Evolutionary conservation across 2,113 vertebrate genomes (phyloP), one percentile per base, ranked within the genome.

Genomic region (Ictalurus punctatus): DNA sequence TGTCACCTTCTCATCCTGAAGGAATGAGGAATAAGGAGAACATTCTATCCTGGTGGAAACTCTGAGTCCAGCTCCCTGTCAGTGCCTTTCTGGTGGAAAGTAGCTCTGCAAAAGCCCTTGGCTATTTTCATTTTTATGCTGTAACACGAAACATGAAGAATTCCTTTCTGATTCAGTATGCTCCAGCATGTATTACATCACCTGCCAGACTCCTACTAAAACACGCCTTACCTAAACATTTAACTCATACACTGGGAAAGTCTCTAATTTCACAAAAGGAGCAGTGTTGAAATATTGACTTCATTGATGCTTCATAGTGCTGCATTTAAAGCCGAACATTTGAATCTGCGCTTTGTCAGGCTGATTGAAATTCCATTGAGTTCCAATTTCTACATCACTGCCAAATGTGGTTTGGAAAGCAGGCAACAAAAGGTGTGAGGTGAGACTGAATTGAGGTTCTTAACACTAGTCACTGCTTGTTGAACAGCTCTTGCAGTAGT

Each of bases 41-140:
- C 84, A 21, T 90, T 74, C 30, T 83, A 58, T 86, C 56, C 83
- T 78, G 63, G 65, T 91, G 86, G 88, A 91, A 91, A 91, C 48
- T 90, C 48, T 88, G 87, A 90, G 80, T 63, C 71, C 37, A 54
- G 27, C 48, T 90, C 58, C 81, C 85, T 85, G 85, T 85, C 78
- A 52, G 27, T 83, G 48, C 79, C 63, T 82, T 23, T 69, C 61
- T 83, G 23, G 14, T 67, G 59, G 59, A 88, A 90, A 78, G 84
- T 78, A 83, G 37, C 78, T 61, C 61, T 85, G 63, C 30, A 21
- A 79, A 86, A 80, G 87, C 86, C 71, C 85, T 83, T 13, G 83
- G 85, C 85, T 73, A 86, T 85, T 85, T 87, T 86, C 4, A 12
- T 27, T 37, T 13, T 48, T 90, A n/a, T 88, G 67, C 84, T 79